Base-by-base conservation (phyloP, 2,888 invertebrate species). In the Dascillus cervinus region DNA sequence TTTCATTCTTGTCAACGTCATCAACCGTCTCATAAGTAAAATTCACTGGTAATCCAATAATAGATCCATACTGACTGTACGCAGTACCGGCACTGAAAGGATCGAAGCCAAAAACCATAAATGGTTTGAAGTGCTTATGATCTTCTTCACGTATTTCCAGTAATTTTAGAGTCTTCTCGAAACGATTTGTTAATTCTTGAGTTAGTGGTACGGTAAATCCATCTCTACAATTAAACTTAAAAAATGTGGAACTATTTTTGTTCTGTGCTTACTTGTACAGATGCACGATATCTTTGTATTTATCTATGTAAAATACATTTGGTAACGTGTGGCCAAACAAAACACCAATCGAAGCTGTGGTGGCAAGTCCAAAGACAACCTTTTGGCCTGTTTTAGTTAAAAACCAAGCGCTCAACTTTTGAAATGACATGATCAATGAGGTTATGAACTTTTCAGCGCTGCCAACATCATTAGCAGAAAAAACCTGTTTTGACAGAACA, bases 71-170 rank as follows among this genome's bases (percentile, higher is more conserved):
- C 29, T 47, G 61, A 14, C 64, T 62, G 22, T 50, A 52, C 1
- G 60, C 42, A 1, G 67, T 64, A 56, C 88, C 90, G 22, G 78
- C 77, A 62, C 77, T 73, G 53, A 79, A 76, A 15, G 82, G 54
- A 56, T 89, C 81, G 60, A 80, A 81, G 11, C 87, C 86, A 65
- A 70, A 74, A 2, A 78, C 78, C 43, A 74, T 72, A 52, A 88
- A 89, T 1, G 83, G 78, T 38, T 71, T 64, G 22, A 78, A 66
- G 11, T 71, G 51, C 37, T 67, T 67, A 13, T 62, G 63, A 24
- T 75, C 68, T 4, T 64, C 45, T 9, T 69, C 59, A 1, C 68
- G 42, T 2, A 83, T 34, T 59, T 60, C 32, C 8, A 84, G 52
- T 35, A 79, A 67, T 19, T 77, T 67, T 26, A 80, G 40, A 22